phyloP scores from a whole-genome alignment of 2,888 invertebrate genomes.

The Coelinius sp. region DNA sequence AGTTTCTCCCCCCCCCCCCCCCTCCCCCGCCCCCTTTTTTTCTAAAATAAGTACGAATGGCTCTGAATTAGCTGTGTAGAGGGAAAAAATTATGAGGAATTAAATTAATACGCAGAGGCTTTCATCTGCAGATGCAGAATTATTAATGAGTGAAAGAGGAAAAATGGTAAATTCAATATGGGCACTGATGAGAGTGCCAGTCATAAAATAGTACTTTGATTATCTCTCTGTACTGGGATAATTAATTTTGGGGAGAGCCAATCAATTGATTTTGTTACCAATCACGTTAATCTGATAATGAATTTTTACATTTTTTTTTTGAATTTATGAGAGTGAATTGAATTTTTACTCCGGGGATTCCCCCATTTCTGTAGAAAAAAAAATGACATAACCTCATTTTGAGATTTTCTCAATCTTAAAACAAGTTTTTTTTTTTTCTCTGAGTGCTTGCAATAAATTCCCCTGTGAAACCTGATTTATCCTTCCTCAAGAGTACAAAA shows the following conservation, averaged over 20 bases:
- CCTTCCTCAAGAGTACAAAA: slow-evolving; percentile 38
- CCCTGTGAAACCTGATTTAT: slow-evolving; percentile 55
- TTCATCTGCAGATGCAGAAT: slow-evolving; percentile 46
- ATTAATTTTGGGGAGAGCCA: background rate
- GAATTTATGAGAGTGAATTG: background rate
- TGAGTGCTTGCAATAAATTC: slow-evolving; percentile 64
- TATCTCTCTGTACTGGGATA: background rate
- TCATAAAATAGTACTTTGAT: slow-evolving; percentile 29
- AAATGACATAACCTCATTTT: too few species aligned
- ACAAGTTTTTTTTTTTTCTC: too few species aligned
- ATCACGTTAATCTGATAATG: background rate
- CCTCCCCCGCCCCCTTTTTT: too few species aligned
- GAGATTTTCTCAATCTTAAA: too few species aligned
- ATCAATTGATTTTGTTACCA: slow-evolving; percentile 9
- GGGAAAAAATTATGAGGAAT: slow-evolving; percentile 16
- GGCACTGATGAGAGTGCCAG: slow-evolving; percentile 19
- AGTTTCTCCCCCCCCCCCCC: slow-evolving; percentile 51
- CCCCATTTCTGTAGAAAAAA: too few species aligned
- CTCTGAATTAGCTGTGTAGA: slow-evolving; percentile 25
- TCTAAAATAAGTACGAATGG: slow-evolving; percentile 32
- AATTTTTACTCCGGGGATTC: background rate
- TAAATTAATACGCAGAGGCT: slow-evolving; percentile 46
- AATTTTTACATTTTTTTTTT: background rate
- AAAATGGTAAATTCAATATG: slow-evolving; percentile 11
- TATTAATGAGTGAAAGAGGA: slow-evolving; percentile 31